Evolutionary conservation across 2,888 invertebrate genomes (phyloP).

Genomic region (Dromius quadrimaculatus): DNA sequence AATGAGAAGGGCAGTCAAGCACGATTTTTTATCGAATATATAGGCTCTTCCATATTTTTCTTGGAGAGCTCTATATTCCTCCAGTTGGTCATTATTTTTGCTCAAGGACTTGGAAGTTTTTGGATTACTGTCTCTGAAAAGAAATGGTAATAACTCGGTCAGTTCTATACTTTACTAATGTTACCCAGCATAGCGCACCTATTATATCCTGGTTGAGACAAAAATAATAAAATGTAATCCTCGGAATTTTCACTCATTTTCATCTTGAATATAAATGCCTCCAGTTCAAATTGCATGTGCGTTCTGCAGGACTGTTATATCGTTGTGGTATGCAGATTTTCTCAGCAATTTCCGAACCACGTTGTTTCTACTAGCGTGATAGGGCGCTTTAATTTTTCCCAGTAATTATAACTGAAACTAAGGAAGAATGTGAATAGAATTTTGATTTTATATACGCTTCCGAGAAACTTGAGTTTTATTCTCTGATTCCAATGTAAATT

Average conservation of each 20-base stretch:
- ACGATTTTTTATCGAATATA: too few relatives aligned
- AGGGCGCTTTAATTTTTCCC: constrained; percentile 30
- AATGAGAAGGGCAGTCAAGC: too few relatives aligned
- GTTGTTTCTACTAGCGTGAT: constrained; percentile 1
- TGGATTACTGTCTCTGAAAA: too few relatives aligned
- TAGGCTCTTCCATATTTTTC: too few relatives aligned
- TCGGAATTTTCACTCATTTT: constrained; percentile 32
- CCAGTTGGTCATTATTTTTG: too few relatives aligned
- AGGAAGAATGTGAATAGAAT: constrained; percentile 18
- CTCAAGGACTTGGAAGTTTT: too few relatives aligned
- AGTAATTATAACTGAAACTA: constrained; percentile 13
- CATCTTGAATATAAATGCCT: constrained; percentile 20
- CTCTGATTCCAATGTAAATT: neutral
- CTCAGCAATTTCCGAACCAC: constrained; percentile 12
- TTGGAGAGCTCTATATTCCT: too few relatives aligned
- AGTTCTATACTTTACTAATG: too few relatives aligned
- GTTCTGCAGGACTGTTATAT: constrained; percentile 18
- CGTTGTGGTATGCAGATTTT: constrained; percentile 37
- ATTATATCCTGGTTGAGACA: too few relatives aligned
- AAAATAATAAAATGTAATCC: neutral
- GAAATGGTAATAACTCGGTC: too few relatives aligned
- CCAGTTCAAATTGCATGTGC: constrained; percentile 7
- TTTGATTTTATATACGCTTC: constrained; percentile 1
- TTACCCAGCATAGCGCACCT: too few relatives aligned
- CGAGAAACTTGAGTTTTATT: neutral